A percentile compares a stretch with the other conserved stretches of the same genome.
phyloP scores from a whole-genome alignment of 2,113 vertebrate species.

The Microcebus jonahi region DNA sequence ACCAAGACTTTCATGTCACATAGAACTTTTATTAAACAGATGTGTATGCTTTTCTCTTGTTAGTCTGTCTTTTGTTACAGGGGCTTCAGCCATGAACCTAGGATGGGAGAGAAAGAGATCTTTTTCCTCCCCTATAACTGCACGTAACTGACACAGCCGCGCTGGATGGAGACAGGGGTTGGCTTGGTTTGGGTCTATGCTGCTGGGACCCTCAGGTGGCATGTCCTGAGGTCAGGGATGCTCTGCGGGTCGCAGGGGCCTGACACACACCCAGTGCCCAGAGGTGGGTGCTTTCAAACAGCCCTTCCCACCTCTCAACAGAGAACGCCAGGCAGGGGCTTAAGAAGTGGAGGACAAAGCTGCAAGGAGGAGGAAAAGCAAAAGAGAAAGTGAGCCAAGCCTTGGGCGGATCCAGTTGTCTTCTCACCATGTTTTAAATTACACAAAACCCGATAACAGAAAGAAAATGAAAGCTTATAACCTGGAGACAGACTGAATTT shows the following conservation, averaged over 20 bases:
- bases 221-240: not conserved
- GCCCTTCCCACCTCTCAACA: not conserved
- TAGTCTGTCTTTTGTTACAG: not conserved
- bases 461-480: constrained; percentile 39
- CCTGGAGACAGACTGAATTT: constrained; percentile 64
- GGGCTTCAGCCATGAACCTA: not conserved
- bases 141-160: not conserved
- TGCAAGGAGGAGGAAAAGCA: not conserved
- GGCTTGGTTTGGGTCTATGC: not conserved
- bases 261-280: no score
- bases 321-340: not conserved
- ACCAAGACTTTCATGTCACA: not conserved
- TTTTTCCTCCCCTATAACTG: not conserved
- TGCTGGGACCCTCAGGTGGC: not conserved
- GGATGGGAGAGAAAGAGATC: not conserved
- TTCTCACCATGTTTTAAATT: not conserved
- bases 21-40: not conserved
- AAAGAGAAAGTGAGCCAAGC: not conserved
- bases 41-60: not conserved
- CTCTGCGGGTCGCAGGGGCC: not conserved
- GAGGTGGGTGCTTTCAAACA: not conserved
- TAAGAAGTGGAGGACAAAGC: not conserved
- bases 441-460: constrained; percentile 15
- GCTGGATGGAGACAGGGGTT: not conserved
- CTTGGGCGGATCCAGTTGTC: not conserved